phyloP scores from a whole-genome alignment of 2,888 invertebrate genomes.

The Boloria selene region DNA sequence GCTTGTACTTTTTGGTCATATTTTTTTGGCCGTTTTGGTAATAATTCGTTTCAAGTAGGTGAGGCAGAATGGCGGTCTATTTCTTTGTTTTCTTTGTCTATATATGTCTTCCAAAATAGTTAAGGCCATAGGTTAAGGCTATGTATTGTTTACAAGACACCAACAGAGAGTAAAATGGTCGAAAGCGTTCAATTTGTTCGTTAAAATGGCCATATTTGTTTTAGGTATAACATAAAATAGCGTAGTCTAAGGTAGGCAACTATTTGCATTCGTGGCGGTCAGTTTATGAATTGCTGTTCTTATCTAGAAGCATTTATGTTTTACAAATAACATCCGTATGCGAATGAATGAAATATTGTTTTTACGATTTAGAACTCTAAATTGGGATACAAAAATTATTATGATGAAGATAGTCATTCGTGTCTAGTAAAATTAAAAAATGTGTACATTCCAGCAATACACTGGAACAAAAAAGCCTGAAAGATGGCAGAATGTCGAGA shows the following conservation, averaged over 20 bases:
- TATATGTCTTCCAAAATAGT: neutral
- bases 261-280: constrained; percentile 30
- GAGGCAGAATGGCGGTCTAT: neutral
- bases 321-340: constrained; percentile 29
- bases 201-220: constrained; percentile 64
- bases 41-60: neutral
- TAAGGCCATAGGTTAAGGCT: too few species aligned
- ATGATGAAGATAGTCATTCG: neutral
- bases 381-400: neutral
- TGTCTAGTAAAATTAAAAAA: neutral
- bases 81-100: constrained; percentile 1
- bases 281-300: constrained; percentile 45
- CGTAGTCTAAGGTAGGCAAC: constrained; percentile 45
- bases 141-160: neutral
- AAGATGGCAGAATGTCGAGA: constrained; percentile 21
- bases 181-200: constrained; percentile 24
- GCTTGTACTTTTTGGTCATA: constrained; percentile 23
- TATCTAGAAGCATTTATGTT: constrained; percentile 37
- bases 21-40: too few species aligned
- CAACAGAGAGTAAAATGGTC: constrained; percentile 1
- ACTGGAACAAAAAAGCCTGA: constrained; percentile 1
- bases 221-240: constrained; percentile 54
- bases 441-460: neutral
- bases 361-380: constrained; percentile 9
- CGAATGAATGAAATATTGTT: constrained; percentile 23